Percentiles rank a stretch among this genome's conserved stretches.
phyloP scores from a whole-genome alignment of 2,797 vertebrate species.

The Myiothlypis coronata region DNA sequence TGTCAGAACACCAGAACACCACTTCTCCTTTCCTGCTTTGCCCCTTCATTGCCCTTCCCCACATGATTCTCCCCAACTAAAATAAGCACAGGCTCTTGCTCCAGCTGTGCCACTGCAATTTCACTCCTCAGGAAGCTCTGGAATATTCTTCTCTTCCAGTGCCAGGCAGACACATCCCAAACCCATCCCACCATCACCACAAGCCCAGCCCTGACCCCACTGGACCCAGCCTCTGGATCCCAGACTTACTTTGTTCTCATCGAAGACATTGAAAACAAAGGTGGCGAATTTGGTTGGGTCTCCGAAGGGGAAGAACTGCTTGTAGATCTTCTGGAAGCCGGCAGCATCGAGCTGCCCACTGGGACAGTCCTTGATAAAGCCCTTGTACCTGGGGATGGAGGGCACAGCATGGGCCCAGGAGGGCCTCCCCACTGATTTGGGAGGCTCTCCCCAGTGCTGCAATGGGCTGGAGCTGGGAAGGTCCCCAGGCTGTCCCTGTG shows the following conservation, averaged over 20 bases:
- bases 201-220: not conserved
- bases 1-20: not conserved
- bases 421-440: not conserved
- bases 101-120: not conserved
- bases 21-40: not conserved
- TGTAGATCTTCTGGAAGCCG: constrained; percentile 99
- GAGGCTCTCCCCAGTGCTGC: not conserved
- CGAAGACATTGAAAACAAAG: constrained; percentile 98
- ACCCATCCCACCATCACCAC: fast-evolving
- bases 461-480: not conserved
- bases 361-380: constrained; percentile 98
- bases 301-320: constrained; percentile 98
- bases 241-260: constrained; percentile 92
- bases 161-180: fast-evolving
- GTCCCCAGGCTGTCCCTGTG: not conserved
- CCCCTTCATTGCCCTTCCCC: not conserved
- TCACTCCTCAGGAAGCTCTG: not conserved
- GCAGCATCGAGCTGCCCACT: constrained; percentile 94
- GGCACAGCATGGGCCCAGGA: not conserved
- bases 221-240: fast-evolving
- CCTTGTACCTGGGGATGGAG: constrained; percentile 88
- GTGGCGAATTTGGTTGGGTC: constrained; percentile 98
- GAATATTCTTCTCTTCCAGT: not conserved
- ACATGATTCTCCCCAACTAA: not conserved
- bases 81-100: not conserved